Conservation (phyloP, 2,888 invertebrate genomes). For the Plusia festucae region DNA sequence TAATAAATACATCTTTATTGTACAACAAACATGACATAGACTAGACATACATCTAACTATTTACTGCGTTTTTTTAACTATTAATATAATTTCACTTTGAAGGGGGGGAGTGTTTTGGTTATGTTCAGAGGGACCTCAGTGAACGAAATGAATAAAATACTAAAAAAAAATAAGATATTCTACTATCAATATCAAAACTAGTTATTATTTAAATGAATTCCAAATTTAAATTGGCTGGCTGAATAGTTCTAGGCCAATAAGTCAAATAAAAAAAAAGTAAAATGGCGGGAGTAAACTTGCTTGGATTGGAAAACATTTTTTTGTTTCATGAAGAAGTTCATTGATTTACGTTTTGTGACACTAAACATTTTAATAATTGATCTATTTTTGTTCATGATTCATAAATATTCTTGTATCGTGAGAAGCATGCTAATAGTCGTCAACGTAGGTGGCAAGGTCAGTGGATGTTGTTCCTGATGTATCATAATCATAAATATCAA, state of each 20-base stretch:
- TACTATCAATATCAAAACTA: not conserved
- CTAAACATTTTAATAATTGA: not conserved
- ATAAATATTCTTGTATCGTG: conserved; percentile 29
- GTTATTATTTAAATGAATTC: conserved; percentile 10
- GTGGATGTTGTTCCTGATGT: conserved; percentile 38
- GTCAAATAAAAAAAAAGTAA: conserved; percentile 20
- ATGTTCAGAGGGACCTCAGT: no score
- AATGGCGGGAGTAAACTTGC: conserved; percentile 16
- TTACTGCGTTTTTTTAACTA: not conserved
- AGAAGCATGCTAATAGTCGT: conserved; percentile 36
- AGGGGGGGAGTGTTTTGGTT: no score
- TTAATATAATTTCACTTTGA: no score
- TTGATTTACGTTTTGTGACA: not conserved
- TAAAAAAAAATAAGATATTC: no score
- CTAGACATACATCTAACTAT: no score
- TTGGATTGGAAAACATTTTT: not conserved
- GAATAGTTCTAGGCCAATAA: conserved; percentile 8
- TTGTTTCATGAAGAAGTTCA: not conserved
- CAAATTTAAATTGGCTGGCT: conserved; percentile 20
- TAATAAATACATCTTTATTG: not conserved
- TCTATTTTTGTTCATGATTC: conserved; percentile 43
- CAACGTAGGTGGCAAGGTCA: conserved; percentile 65
- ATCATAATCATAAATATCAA: conserved; percentile 28
- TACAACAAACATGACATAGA: not conserved
- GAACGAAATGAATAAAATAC: no score